Percentiles rank a stretch among this genome's conserved stretches.
Evolutionary conservation across 1,140 invertebrate species (phyloP).

Genomic region (Epicauta chinensis): DNA sequence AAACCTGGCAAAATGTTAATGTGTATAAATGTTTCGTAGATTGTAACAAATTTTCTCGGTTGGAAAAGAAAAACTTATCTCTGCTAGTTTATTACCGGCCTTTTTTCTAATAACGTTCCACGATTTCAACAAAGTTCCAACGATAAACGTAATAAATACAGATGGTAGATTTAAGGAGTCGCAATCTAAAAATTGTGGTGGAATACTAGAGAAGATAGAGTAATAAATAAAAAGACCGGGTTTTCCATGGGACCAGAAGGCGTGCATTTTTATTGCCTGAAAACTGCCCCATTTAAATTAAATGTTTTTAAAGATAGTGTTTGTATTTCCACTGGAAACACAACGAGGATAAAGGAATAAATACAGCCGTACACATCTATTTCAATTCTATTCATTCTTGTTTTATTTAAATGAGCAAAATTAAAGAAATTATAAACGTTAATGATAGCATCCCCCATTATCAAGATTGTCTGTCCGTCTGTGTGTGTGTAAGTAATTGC

Average conservation of each 20-base stretch:
- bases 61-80: constrained; percentile 34
- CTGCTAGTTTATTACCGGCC: constrained; percentile 6
- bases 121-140: constrained; percentile 13
- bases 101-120: not conserved
- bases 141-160: too few species aligned
- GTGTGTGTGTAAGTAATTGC: too few species aligned
- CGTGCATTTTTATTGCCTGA: constrained; percentile 45
- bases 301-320: constrained; percentile 39
- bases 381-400: too few species aligned
- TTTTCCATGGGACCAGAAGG: constrained; percentile 43
- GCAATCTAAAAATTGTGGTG: not conserved
- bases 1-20: constrained; percentile 35
- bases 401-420: too few species aligned
- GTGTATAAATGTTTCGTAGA: constrained; percentile 38
- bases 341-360: too few species aligned
- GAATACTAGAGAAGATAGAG: constrained; percentile 11
- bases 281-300: constrained; percentile 46
- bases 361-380: too few species aligned
- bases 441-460: too few species aligned
- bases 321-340: not conserved
- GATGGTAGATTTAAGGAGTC: not conserved
- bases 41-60: constrained; percentile 40
- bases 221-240: constrained; percentile 44
- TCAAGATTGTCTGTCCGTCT: too few species aligned
- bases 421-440: too few species aligned